These are phyloP conservation scores for Propithecus deckenii DNA, from an alignment of 2,797 vertebrate genomes.

Conservation along the genomic window DNA sequence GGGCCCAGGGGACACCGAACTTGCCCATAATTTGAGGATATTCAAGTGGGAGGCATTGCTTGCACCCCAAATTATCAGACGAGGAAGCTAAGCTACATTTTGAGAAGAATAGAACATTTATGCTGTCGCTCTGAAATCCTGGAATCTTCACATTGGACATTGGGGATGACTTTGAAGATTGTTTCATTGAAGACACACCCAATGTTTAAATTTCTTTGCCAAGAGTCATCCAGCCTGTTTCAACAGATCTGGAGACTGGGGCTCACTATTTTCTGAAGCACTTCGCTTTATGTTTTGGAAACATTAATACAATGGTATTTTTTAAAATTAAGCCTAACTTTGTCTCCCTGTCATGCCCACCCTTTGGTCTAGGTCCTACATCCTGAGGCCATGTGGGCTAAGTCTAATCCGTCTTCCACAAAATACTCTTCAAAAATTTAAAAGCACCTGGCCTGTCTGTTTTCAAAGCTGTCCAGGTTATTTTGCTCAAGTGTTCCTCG, in stretches of 20 bases:
- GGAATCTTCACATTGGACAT: background rate
- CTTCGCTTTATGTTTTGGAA: background rate
- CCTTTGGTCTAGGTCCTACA: background rate
- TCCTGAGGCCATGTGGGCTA: background rate
- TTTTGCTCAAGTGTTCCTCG: background rate
- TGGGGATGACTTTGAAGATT: background rate
- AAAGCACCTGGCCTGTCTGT: background rate
- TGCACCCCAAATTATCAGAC: background rate
- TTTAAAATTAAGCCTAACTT: conserved; percentile 25
- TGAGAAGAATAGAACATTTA: background rate
- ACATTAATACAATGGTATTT: background rate
- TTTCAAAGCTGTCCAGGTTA: background rate
- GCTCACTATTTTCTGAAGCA: background rate
- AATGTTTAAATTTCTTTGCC: background rate
- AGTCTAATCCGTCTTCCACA: background rate
- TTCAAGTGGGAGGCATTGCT: background rate
- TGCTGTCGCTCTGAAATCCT: background rate
- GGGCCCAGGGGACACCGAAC: background rate
- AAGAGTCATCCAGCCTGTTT: background rate
- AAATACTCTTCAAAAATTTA: background rate
- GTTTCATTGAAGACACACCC: background rate
- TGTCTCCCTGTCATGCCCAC: background rate
- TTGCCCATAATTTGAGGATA: background rate
- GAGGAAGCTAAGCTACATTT: background rate
- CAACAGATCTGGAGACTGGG: background rate